Evolutionary conservation across 2,888 invertebrate species (phyloP).

Genomic region (Drosophila differens): DNA sequence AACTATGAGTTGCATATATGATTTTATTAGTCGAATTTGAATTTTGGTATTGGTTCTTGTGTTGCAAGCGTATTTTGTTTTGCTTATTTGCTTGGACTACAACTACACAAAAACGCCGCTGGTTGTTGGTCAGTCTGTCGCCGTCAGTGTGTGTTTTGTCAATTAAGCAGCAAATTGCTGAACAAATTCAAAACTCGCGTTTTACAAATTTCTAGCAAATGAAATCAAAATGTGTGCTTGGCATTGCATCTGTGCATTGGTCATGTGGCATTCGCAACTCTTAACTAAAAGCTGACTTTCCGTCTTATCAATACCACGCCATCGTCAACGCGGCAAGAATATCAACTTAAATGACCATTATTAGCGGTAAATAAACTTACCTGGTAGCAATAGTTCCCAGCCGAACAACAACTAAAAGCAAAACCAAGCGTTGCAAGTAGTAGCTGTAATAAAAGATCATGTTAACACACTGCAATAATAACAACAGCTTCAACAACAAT

Average conservation of each 20-base stretch:
- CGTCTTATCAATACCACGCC: conserved; percentile 72
- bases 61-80: conserved; percentile 36
- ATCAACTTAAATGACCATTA: conserved; percentile 83
- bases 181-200: conserved; percentile 83
- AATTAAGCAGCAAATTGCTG: conserved; percentile 84
- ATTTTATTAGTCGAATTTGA: conserved; percentile 78
- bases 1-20: conserved; percentile 74
- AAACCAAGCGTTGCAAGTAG: conserved; percentile 42
- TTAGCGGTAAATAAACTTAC: conserved; percentile 82
- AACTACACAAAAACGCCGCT: conserved; percentile 74
- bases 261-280: conserved; percentile 30
- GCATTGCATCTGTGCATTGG: conserved; percentile 24
- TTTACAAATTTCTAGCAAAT: conserved; percentile 77
- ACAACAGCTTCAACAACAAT: conserved; percentile 28
- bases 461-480: conserved; percentile 73
- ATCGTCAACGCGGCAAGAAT: conserved; percentile 65
- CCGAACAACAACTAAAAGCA: conserved; percentile 17
- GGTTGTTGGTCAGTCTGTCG: conserved; percentile 65
- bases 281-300: conserved; percentile 29
- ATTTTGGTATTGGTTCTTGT: conserved; percentile 35
- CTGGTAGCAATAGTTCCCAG: conserved; percentile 37
- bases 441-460: conserved; percentile 81
- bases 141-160: conserved; percentile 78
- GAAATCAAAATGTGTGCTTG: conserved; percentile 50
- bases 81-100: conserved; percentile 36